These are phyloP conservation scores for Taxidea taxus DNA, from an alignment of 2,113 vertebrate genomes.

Conservation along the genomic window DNA sequence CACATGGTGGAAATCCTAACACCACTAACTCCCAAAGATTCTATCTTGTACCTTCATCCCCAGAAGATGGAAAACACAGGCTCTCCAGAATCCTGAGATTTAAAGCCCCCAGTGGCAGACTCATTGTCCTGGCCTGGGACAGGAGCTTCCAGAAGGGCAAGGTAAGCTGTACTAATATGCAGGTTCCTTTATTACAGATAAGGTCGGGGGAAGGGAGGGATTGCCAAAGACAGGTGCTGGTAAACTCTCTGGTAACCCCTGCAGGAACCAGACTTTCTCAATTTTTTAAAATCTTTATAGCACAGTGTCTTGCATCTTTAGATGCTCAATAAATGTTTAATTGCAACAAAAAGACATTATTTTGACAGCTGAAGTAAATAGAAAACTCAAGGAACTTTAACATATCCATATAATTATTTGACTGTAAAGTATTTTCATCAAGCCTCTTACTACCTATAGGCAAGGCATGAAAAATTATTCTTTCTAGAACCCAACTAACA, in stretches of 20 bases:
- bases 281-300: neutral
- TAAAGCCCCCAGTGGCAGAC: neutral
- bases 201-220: neutral
- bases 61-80: neutral
- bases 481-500: neutral
- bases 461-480: neutral
- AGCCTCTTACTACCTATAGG: neutral
- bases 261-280: neutral
- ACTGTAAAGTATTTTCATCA: neutral
- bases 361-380: slow-evolving; percentile 5
- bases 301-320: neutral
- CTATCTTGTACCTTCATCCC: neutral
- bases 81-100: neutral
- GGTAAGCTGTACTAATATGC: neutral
- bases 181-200: neutral
- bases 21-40: neutral
- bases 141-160: neutral
- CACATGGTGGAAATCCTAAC: neutral
- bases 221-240: neutral
- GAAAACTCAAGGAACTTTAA: neutral
- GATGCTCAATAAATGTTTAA: neutral
- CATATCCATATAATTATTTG: neutral
- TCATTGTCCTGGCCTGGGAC: neutral
- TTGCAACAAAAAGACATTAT: neutral
- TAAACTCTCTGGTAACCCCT: neutral